phyloP scores from a whole-genome alignment of 2,888 invertebrate species.

The Elysia crispata region DNA sequence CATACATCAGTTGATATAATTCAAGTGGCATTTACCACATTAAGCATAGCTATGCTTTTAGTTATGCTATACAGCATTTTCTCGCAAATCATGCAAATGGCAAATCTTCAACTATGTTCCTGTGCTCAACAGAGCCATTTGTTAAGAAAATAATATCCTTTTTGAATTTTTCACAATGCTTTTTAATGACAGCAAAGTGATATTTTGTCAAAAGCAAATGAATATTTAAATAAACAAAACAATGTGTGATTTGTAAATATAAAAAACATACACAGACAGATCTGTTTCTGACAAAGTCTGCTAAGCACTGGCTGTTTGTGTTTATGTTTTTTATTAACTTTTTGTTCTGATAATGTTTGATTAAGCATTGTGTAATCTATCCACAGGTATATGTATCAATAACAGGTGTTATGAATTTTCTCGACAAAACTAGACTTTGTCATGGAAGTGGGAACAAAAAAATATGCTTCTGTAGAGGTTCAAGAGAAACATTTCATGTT shows the following conservation, averaged over 20 bases:
- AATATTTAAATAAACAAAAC: no score
- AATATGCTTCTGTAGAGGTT: slow-evolving; percentile 64
- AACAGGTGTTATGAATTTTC: slow-evolving; percentile 61
- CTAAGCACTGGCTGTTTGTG: neutral
- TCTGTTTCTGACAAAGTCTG: neutral
- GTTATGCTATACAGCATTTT: no score
- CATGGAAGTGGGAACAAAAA: slow-evolving; percentile 61
- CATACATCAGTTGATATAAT: no score
- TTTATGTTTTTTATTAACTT: neutral
- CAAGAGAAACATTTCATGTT: slow-evolving; percentile 67
- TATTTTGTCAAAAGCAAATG: no score
- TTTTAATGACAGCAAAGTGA: no score
- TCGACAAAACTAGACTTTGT: slow-evolving; percentile 61
- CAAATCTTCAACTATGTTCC: neutral
- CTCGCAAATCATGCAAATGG: no score
- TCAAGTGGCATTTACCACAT: no score
- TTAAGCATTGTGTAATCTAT: neutral
- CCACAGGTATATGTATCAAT: slow-evolving; percentile 68
- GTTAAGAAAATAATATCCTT: no score
- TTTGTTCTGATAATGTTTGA: neutral
- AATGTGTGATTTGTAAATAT: no score
- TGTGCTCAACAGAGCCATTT: no score
- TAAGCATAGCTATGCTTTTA: no score
- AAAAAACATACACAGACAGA: neutral
- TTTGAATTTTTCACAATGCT: no score